Percentiles rank a stretch among this genome's conserved stretches.
Conservation (phyloP, 2,113 vertebrate genomes). For the Salvelinus fontinalis region DNA sequence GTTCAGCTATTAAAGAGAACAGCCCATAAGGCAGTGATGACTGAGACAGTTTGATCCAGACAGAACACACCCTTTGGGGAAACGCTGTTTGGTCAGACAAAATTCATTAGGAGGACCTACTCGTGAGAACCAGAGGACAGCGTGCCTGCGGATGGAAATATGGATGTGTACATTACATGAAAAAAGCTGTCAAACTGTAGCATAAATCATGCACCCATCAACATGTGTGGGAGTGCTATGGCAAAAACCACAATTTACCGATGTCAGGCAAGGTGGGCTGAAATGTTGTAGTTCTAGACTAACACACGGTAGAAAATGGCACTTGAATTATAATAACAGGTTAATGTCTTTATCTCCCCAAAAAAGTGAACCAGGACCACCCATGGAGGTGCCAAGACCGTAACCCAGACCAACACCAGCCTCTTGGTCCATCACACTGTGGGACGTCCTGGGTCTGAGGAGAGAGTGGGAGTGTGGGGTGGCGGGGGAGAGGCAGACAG, state of each 20-base stretch:
- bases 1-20: slow-evolving; percentile 39
- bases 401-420: slow-evolving; percentile 40
- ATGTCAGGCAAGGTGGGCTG: not conserved
- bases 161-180: slow-evolving; percentile 22
- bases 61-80: slow-evolving; percentile 44
- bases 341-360: slow-evolving; percentile 7
- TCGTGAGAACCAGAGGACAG: slow-evolving; percentile 45
- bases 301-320: not conserved
- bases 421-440: slow-evolving; percentile 19
- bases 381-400: slow-evolving; percentile 50
- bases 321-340: too few relatives aligned
- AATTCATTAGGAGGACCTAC: slow-evolving; percentile 59
- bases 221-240: slow-evolving; percentile 9
- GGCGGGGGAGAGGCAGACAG: too few relatives aligned
- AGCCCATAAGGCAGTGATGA: slow-evolving; percentile 42
- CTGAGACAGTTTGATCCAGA: slow-evolving; percentile 53
- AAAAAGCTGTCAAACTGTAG: slow-evolving; percentile 10
- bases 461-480: too few relatives aligned
- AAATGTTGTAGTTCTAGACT: not conserved
- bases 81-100: slow-evolving; percentile 50
- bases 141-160: slow-evolving; percentile 44
- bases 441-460: too few relatives aligned
- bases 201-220: slow-evolving; percentile 6
- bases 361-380: slow-evolving; percentile 54
- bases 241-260: slow-evolving; percentile 6